These are phyloP conservation scores for Drosophila cracens DNA, from an alignment of 2,888 invertebrate species.

Conservation along the genomic window DNA sequence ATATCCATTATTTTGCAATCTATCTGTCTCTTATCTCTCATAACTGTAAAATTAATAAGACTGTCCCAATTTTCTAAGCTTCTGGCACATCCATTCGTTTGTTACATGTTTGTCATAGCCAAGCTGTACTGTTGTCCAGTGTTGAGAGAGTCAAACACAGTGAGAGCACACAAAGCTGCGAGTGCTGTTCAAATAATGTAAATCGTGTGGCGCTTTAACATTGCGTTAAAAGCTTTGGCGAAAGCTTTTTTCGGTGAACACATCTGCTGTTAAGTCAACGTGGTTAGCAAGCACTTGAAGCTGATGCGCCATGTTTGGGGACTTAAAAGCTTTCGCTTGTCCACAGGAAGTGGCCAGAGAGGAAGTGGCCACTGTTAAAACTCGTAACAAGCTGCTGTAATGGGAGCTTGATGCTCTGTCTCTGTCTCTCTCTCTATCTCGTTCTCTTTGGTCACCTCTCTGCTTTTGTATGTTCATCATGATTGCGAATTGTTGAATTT, in stretches of 20 bases:
- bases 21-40: background rate
- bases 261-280: constrained; percentile 59
- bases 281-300: constrained; percentile 34
- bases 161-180: constrained; percentile 57
- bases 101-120: constrained; percentile 11
- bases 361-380: constrained; percentile 58
- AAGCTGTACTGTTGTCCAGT: constrained; percentile 47
- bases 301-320: constrained; percentile 37
- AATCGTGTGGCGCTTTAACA: constrained; percentile 62
- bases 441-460: background rate
- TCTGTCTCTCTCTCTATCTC: background rate
- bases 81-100: background rate
- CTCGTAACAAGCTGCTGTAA: constrained; percentile 56
- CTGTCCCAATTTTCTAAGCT: background rate
- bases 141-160: background rate
- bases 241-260: constrained; percentile 53
- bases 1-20: background rate
- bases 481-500: constrained; percentile 40
- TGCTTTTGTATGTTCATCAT: constrained; percentile 4
- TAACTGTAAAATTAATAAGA: background rate
- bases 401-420: constrained; percentile 33
- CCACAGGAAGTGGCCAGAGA: constrained; percentile 68
- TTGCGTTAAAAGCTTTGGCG: constrained; percentile 65
- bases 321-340: constrained; percentile 73
- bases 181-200: constrained; percentile 76